Evolutionary conservation across 2,797 vertebrate species (phyloP).

Genomic region (Philypnodon macrostomus): DNA sequence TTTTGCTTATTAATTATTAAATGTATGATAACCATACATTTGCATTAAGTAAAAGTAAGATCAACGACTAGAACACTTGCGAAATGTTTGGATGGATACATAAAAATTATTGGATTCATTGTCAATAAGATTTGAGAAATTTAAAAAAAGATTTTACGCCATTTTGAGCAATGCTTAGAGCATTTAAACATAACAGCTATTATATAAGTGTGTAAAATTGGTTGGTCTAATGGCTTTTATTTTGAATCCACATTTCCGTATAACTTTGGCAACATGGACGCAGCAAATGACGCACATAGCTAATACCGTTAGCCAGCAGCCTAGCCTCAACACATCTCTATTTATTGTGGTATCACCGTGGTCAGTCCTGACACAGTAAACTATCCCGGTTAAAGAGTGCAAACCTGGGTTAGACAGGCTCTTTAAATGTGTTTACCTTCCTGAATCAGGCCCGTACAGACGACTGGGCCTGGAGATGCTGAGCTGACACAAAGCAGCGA

Average conservation of each 20-base stretch:
- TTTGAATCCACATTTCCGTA: conserved; percentile 44
- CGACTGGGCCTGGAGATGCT: conserved; percentile 63
- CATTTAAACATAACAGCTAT: too few species aligned
- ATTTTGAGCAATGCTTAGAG: too few species aligned
- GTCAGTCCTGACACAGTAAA: not conserved
- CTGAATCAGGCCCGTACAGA: conserved; percentile 32
- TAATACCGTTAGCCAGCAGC: conserved; percentile 43
- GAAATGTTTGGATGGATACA: too few species aligned
- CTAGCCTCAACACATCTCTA: conserved; percentile 29
- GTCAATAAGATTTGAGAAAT: too few species aligned
- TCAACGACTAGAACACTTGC: too few species aligned
- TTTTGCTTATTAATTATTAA: too few species aligned
- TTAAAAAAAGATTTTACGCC: too few species aligned
- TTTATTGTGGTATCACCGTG: not conserved
- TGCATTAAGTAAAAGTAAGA: too few species aligned
- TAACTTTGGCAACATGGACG: conserved; percentile 19
- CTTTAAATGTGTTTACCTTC: conserved; percentile 44
- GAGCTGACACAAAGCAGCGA: conserved; percentile 57
- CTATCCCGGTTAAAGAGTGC: not conserved
- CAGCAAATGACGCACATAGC: conserved; percentile 27
- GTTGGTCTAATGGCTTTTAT: conserved; percentile 31
- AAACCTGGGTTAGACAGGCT: fast-evolving
- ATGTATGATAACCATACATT: too few species aligned
- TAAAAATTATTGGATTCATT: too few species aligned
- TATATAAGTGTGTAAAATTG: too few species aligned